Conservation (phyloP, 2,888 invertebrate species). For the Cryptus armator region DNA sequence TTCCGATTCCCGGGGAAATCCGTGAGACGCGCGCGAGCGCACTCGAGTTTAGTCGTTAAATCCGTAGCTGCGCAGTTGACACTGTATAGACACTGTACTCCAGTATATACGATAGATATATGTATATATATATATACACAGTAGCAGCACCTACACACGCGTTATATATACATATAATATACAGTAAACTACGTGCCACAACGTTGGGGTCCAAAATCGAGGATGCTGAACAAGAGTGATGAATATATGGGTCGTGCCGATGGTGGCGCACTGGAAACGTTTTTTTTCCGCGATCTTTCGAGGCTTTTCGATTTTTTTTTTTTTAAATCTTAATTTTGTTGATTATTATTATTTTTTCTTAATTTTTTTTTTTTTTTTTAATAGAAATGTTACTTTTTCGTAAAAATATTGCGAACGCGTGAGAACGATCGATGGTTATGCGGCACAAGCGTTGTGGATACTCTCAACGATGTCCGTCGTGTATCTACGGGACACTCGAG, state of each 20-base stretch:
- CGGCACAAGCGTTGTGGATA: neutral
- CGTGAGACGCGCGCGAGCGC: slow-evolving; percentile 78
- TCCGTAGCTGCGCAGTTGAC: slow-evolving; percentile 78
- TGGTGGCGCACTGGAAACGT: slow-evolving; percentile 20
- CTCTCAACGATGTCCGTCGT: neutral
- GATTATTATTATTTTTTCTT: no score
- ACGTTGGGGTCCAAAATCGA: slow-evolving; percentile 28
- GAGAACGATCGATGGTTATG: neutral
- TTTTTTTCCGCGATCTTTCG: neutral
- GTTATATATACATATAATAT: neutral
- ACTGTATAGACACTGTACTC: slow-evolving; percentile 34
- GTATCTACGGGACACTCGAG: slow-evolving; percentile 26
- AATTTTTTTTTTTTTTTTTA: no score
- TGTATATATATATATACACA: neutral
- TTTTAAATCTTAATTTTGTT: no score
- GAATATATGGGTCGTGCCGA: slow-evolving; percentile 8
- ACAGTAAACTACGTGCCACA: neutral
- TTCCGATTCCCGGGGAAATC: slow-evolving; percentile 84
- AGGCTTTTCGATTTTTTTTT: no score
- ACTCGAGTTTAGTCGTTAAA: slow-evolving; percentile 77
- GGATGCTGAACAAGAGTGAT: slow-evolving; percentile 13
- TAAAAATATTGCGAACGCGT: neutral
- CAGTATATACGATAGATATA: slow-evolving; percentile 11
- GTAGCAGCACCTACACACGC: neutral
- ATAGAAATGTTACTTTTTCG: no score